Evolutionary conservation across 92 coral and sea anemone species (phyloP).

Genomic region (Palythoa grandis): DNA sequence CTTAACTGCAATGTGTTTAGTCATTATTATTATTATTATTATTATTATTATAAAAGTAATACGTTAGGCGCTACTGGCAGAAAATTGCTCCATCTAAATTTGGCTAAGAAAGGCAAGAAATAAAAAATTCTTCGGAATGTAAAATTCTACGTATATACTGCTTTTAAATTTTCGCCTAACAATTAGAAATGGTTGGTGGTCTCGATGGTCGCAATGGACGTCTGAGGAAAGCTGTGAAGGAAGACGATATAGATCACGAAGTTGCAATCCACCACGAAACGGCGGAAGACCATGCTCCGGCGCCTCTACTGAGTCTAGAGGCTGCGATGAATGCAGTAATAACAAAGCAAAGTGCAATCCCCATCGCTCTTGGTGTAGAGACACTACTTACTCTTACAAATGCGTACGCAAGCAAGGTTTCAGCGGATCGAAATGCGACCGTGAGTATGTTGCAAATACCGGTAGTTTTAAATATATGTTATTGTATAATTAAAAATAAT

Average conservation of each 20-base stretch:
- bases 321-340: neutral
- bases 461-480: too few relatives aligned
- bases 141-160: too few relatives aligned
- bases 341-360: neutral
- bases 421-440: neutral
- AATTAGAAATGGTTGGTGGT: neutral
- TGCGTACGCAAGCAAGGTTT: neutral
- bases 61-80: too few relatives aligned
- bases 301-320: neutral
- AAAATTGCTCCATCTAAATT: too few relatives aligned
- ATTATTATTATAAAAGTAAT: too few relatives aligned
- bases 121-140: too few relatives aligned
- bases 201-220: neutral
- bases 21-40: too few relatives aligned
- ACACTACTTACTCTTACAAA: neutral
- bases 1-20: too few relatives aligned
- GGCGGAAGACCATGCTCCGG: neutral
- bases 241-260: neutral
- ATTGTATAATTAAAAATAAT: too few relatives aligned
- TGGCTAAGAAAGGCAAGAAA: too few relatives aligned
- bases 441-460: too few relatives aligned
- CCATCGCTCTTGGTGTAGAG: neutral
- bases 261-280: neutral
- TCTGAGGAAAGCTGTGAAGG: neutral
- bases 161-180: too few relatives aligned